Base-by-base conservation (phyloP, 2,113 vertebrate species). In the Takifugu bimaculatus region DNA sequence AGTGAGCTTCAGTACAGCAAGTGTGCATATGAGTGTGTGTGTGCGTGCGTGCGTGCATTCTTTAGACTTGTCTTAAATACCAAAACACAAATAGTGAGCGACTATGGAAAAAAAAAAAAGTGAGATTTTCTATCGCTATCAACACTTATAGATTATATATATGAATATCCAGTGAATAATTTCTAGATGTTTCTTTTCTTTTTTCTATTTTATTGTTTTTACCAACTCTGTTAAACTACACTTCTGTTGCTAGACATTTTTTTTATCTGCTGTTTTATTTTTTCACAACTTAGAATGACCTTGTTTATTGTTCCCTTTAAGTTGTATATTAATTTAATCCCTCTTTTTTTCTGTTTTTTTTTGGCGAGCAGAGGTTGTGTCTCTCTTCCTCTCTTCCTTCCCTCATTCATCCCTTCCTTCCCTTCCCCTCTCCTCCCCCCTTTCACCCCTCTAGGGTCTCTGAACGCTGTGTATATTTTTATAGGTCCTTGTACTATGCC, bases 21-120 rank as follows among this genome's bases (percentile, higher is more conserved):
- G 67, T 78, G 44, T 68, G 74, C 61, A 75, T 71, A 68, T 56
- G 70, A 61, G 70, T 62, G 56, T 51, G 55, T 45, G 71, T 63
- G 66, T 74, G 54, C 54, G 73, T 66, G 80, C n/a, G 69, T 26
- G 81, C 27, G 74, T 80, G 85, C 70, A 78, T 87, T 87, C 81
- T 83, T 89, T 91, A 91, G 88, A 89, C 85, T 87, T 84, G 89
- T 92, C 90, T 89, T 87, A 85, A 88, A 92, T 90, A 91, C 91
- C 90, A 92, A 92, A 92, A 91, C 87, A 91, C 86, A 84, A 91
- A 90, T 87, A 88, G 88, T 89, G 88, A 90, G 86, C 84, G 83
- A 90, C 88, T 89, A 91, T 90, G 74, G 88, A 87, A 88, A 89
- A 77, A 89, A n/a, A n/a, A 87, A 88, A 89, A 77, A 84, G 74